Evolutionary conservation across 1,140 invertebrate genomes (phyloP), one percentile per base, ranked within the genome.

Genomic region (Idris sp.): DNA sequence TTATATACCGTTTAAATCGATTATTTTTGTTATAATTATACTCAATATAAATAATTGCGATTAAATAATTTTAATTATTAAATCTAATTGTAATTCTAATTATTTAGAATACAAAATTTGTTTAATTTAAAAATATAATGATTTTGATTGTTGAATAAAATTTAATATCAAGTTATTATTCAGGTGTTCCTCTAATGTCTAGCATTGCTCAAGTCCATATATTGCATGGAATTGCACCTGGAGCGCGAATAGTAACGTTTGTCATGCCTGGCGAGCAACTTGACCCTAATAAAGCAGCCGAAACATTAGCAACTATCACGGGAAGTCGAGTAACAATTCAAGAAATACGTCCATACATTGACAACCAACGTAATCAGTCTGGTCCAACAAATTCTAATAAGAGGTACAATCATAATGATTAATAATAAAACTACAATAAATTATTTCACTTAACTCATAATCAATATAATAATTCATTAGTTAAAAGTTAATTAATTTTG

Each of bases 311-410:
- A 19, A 90, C 91, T 22, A 89, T 96, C 22, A 94, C 94, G 1
- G 94, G 94, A 9, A 92, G 92, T 11, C 90, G 90, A 81, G 92
- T 95, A 0, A 91, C 89, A 22, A 93, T 96, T 33, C 88, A 92
- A 69, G 90, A 92, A 30, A 91, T 95, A 8, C 90, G 91, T 67
- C 92, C 92, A 0, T 92, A 94, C 75, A 86, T 87, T 54, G 89
- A 89, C 10, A 76, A 77, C 80, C 15, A 56, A 8, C 8, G 8
- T 0, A 68, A 79, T 56, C 58, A 74, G 35, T 69, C 76, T 18
- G 54, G 31, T 77, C 18, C 69, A 8, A 16, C 74, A 0, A 58
- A 26, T 30, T 13, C 15, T 7, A 41, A 62, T 62, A 86, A 83
- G 79, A 78, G 79, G 81, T 81, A 40, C 18, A 9, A 22, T 31